Conservation (phyloP, 2,797 vertebrate species). For the Pitangus sulphuratus region DNA sequence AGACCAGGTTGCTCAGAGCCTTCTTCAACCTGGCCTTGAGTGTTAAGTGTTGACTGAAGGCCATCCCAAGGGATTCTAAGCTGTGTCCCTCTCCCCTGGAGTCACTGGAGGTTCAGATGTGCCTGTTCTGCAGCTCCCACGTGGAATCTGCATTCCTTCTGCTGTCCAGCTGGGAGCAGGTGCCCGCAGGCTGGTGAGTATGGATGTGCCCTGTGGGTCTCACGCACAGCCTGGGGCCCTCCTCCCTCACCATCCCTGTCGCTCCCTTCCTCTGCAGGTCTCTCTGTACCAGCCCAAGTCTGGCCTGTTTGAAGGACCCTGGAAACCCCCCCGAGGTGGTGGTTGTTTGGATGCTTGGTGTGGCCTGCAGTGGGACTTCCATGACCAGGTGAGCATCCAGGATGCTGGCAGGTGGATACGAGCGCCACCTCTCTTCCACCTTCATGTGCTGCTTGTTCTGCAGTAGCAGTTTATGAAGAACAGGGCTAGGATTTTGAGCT, state of each 20-base stretch:
- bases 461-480: not conserved
- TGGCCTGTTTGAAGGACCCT: fast-evolving
- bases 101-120: not conserved
- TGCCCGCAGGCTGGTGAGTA: not conserved
- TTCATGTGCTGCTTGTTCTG: not conserved
- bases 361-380: not conserved
- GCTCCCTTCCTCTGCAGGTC: fast-evolving
- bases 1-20: not conserved
- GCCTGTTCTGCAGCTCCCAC: not conserved
- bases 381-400: not conserved
- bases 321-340: not conserved
- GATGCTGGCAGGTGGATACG: fast-evolving
- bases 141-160: not conserved
- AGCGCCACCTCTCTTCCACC: not conserved
- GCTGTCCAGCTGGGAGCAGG: not conserved
- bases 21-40: not conserved
- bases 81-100: not conserved
- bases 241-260: not conserved
- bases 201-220: fast-evolving
- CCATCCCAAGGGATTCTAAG: not conserved
- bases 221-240: fast-evolving
- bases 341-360: not conserved
- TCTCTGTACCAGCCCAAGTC: fast-evolving
- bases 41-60: not conserved
- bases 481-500: not conserved